Conservation (phyloP, 2,888 invertebrate genomes). For the Megaustenia siamemsis region DNA sequence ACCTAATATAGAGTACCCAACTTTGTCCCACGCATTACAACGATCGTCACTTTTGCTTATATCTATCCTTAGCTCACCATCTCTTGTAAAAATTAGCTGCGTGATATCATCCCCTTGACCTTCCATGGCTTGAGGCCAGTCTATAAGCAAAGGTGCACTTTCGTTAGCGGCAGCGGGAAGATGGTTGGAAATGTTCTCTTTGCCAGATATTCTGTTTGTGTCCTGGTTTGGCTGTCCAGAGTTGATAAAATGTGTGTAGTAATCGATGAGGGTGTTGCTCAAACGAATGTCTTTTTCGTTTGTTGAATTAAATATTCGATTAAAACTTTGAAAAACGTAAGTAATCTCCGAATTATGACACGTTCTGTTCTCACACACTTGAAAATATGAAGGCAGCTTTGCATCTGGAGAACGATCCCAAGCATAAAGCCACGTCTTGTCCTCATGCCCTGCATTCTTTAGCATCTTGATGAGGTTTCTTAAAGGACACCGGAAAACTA, state of each 20-base stretch:
- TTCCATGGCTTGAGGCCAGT: background rate
- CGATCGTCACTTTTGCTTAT: background rate
- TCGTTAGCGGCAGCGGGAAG: too few relatives aligned
- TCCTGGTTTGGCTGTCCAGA: conserved; percentile 19
- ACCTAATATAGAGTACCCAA: background rate
- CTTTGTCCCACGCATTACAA: conserved; percentile 30
- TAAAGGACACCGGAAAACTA: conserved; percentile 67
- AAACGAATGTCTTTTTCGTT: background rate
- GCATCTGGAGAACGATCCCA: conserved; percentile 70
- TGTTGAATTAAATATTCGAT: background rate
- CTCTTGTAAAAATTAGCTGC: background rate
- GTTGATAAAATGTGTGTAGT: conserved; percentile 11
- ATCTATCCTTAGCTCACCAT: background rate
- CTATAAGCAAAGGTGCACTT: background rate
- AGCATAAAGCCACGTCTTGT: conserved; percentile 62
- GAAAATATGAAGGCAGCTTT: conserved; percentile 66
- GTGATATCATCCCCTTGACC: background rate
- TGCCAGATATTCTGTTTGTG: background rate
- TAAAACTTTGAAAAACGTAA: conserved; percentile 64
- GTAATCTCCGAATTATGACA: conserved; percentile 74
- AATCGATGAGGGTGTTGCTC: conserved; percentile 23
- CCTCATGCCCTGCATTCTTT: conserved; percentile 9
- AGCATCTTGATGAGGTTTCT: conserved; percentile 62
- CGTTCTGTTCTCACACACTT: conserved; percentile 68
- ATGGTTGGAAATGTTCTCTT: too few relatives aligned